Percentiles rank a stretch among this genome's conserved stretches.
phyloP scores from a whole-genome alignment of 2,797 vertebrate genomes.

The Amblyraja radiata region DNA sequence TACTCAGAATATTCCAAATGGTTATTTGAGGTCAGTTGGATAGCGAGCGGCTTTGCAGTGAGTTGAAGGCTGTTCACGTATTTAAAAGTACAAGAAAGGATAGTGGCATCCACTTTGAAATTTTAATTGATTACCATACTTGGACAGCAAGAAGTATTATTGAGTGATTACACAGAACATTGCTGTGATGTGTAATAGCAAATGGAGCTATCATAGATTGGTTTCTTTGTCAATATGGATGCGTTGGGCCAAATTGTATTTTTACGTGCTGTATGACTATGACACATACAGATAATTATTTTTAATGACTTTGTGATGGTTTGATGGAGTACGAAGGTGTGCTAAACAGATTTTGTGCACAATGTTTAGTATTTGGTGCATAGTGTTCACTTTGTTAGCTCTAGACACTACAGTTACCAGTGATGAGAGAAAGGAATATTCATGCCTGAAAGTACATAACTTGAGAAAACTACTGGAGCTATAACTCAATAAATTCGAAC shows the following conservation, averaged over 20 bases:
- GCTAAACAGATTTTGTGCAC: background rate
- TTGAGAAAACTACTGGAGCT: background rate
- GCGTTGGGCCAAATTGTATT: no score
- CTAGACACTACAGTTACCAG: no score
- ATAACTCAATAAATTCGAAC: background rate
- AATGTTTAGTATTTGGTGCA: background rate
- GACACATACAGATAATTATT: background rate
- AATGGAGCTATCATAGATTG: no score
- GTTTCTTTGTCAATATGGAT: no score
- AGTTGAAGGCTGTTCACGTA: background rate
- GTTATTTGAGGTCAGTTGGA: background rate
- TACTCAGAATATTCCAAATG: no score
- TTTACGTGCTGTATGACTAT: no score
- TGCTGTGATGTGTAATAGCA: background rate
- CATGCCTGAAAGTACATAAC: background rate
- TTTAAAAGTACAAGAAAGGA: background rate
- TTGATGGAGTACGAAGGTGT: background rate
- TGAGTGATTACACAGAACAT: background rate
- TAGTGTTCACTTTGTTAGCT: no score
- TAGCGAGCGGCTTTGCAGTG: background rate
- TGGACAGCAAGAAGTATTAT: background rate
- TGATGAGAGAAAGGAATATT: background rate
- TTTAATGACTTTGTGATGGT: background rate
- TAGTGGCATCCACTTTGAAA: background rate
- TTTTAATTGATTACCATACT: background rate